phyloP scores from a whole-genome alignment of 2,888 invertebrate genomes.

The Pinctada fucata region DNA sequence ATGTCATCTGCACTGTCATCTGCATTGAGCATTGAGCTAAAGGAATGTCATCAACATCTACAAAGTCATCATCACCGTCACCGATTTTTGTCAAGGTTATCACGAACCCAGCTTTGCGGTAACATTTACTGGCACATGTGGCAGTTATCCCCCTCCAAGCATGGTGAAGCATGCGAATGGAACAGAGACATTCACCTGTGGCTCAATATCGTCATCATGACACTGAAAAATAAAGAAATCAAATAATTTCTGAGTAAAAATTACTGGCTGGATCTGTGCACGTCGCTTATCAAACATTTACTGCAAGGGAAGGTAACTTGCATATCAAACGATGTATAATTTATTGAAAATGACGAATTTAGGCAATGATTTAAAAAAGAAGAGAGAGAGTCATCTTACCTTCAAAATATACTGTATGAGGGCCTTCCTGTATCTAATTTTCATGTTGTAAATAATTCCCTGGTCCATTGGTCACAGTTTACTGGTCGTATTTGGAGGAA shows the following conservation, averaged over 20 bases:
- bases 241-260: no score
- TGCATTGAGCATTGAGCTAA: neutral
- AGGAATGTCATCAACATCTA: constrained; percentile 1
- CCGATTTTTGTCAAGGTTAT: neutral
- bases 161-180: neutral
- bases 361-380: neutral
- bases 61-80: neutral
- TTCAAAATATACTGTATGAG: constrained; percentile 1
- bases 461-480: neutral
- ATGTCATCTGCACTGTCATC: neutral
- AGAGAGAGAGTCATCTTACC: constrained; percentile 2
- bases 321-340: neutral
- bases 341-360: neutral
- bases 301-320: neutral
- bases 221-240: neutral
- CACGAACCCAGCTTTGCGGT: neutral
- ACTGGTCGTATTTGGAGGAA: constrained; percentile 1
- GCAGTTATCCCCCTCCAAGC: neutral
- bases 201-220: constrained; percentile 1
- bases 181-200: neutral
- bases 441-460: constrained; percentile 3
- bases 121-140: constrained; percentile 1
- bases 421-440: neutral
- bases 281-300: neutral
- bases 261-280: no score